Evolutionary conservation across 1,140 invertebrate genomes (phyloP).

Genomic region (Aleiodes sp.): DNA sequence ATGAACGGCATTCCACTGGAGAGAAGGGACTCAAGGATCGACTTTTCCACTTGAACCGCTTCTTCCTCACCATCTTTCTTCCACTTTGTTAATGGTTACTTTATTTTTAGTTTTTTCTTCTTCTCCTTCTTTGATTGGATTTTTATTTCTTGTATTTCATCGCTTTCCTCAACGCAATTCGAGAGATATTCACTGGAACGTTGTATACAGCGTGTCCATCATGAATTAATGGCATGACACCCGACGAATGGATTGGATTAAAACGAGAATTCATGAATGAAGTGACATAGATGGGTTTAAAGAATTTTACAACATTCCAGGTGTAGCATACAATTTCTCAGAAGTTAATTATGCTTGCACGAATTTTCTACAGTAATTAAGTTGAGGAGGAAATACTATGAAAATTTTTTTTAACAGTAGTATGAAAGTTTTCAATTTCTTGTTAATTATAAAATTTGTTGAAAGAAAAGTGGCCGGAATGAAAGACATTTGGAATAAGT

Average conservation of each 20-base stretch:
- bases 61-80: conserved; percentile 19
- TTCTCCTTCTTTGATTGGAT: background rate
- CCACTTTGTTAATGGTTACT: conserved; percentile 7
- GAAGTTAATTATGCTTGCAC: background rate
- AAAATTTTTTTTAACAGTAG: no score
- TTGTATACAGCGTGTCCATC: conserved; percentile 29
- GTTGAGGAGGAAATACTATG: no score
- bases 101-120: background rate
- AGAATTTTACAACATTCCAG: background rate
- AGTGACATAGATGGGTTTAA: background rate
- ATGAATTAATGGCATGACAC: conserved; percentile 17
- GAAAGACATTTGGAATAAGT: no score
- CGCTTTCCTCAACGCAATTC: background rate
- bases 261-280: background rate
- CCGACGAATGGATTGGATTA: background rate
- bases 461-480: no score
- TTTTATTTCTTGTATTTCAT: background rate
- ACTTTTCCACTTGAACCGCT: conserved; percentile 24
- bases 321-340: background rate
- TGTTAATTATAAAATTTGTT: no score
- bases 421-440: no score
- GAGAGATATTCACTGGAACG: conserved; percentile 14
- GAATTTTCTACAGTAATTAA: background rate
- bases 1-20: conserved; percentile 24
- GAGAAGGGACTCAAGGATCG: conserved; percentile 23